These are phyloP conservation scores for Egretta garzetta DNA, from an alignment of 2,113 vertebrate genomes.

Conservation along the genomic window DNA sequence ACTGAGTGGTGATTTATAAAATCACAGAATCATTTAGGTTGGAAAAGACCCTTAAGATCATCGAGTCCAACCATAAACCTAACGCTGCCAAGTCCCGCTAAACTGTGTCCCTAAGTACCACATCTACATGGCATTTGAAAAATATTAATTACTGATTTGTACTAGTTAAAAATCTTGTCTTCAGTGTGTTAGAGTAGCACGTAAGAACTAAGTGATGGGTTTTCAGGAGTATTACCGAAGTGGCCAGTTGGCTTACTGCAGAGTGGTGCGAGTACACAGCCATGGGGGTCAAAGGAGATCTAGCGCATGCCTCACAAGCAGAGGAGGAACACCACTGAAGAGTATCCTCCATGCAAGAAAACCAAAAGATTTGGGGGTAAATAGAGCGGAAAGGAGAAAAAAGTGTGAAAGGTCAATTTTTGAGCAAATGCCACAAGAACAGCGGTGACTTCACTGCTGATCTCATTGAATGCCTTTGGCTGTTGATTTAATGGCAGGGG, in stretches of 20 bases:
- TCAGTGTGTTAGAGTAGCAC: background rate
- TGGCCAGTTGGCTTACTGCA: background rate
- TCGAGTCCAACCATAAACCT: background rate
- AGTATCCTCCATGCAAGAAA: background rate
- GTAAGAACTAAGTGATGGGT: background rate
- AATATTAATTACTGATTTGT: background rate
- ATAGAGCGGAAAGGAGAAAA: background rate
- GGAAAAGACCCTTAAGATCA: no score
- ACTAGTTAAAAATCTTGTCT: background rate
- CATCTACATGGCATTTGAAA: background rate
- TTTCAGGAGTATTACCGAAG: background rate
- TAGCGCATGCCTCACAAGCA: background rate
- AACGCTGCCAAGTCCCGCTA: background rate
- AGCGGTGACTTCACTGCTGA: background rate
- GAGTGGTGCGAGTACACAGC: background rate
- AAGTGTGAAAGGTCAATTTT: background rate
- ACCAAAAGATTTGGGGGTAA: background rate
- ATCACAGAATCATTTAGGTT: no score
- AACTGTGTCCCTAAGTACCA: background rate
- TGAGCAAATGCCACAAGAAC: background rate
- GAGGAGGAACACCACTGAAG: background rate
- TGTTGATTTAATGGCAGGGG: background rate
- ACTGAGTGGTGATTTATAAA: background rate
- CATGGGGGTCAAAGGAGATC: rapidly evolving
- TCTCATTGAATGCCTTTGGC: background rate